Conservation (phyloP, 2,797 vertebrate genomes). For the Coregonus sp. region DNA sequence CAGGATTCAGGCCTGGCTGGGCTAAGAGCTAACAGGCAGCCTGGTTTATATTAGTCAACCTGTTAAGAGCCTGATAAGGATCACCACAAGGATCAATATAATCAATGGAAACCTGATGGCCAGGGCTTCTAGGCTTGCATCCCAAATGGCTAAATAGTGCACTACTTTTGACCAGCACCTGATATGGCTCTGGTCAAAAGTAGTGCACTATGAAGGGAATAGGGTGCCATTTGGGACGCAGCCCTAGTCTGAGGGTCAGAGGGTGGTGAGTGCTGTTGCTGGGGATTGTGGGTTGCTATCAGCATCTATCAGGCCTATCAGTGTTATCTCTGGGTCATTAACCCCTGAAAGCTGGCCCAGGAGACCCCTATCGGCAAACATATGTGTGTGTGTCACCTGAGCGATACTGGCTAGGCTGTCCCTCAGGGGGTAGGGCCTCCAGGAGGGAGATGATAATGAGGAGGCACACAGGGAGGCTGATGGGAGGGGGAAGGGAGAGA, state of each 20-base stretch:
- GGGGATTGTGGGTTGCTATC: conserved; percentile 41
- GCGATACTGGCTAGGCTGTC: background rate
- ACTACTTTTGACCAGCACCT: background rate
- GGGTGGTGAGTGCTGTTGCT: conserved; percentile 25
- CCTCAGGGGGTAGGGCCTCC: background rate
- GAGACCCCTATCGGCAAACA: conserved; percentile 46
- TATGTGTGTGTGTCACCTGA: conserved; percentile 45
- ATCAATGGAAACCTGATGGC: conserved; percentile 47
- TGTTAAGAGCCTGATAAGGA: conserved; percentile 44
- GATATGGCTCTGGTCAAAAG: background rate
- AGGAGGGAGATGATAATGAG: background rate
- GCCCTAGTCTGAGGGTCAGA: conserved; percentile 17
- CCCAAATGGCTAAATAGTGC: background rate
- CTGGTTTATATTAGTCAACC: conserved; percentile 30
- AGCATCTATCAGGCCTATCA: conserved; percentile 39
- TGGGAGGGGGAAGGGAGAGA: conserved; percentile 3
- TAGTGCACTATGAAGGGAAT: background rate
- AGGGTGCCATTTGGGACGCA: background rate
- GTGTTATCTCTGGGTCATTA: conserved; percentile 47
- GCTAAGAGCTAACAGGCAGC: conserved; percentile 3
- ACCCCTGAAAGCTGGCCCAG: conserved; percentile 35
- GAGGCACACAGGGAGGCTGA: background rate
- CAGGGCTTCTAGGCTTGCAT: background rate
- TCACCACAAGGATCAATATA: conserved; percentile 57
- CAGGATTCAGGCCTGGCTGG: conserved; percentile 8